A percentile compares a stretch with the other conserved stretches of the same genome.
These are phyloP conservation scores for Romanogobio albipinnatus DNA, from an alignment of 2,113 vertebrate species.

Conservation along the genomic window DNA sequence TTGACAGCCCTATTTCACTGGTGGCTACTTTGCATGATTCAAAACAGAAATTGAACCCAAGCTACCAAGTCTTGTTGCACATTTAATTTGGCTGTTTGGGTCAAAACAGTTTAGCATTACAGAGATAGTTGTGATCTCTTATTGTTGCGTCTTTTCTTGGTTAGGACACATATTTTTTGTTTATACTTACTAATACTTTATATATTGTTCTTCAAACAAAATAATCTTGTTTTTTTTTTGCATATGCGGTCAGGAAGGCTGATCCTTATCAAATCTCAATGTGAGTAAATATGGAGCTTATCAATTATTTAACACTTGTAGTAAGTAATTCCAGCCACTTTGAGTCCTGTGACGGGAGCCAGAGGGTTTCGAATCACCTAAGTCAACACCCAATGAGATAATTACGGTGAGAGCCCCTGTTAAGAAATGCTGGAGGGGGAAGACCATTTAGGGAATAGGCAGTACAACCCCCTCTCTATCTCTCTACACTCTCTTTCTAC, in stretches of 20 bases:
- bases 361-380: conserved; percentile 10
- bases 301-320: conserved; percentile 41
- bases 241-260: neutral
- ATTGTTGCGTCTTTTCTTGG: neutral
- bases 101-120: neutral
- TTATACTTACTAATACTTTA: neutral
- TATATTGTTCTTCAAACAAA: neutral
- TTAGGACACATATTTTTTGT: neutral
- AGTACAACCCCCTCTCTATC: neutral
- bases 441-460: conserved; percentile 3
- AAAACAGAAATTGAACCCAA: neutral
- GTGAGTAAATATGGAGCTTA: conserved; percentile 23
- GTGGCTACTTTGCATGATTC: neutral
- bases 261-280: neutral
- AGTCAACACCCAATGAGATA: conserved; percentile 25
- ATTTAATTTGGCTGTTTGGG: neutral
- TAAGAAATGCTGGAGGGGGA: neutral
- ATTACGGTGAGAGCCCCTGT: conserved; percentile 3
- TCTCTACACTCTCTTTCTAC: neutral
- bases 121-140: neutral
- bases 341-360: conserved; percentile 16
- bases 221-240: neutral
- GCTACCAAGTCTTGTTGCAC: neutral
- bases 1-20: neutral
- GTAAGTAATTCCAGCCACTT: conserved; percentile 1